Conservation (phyloP, 2,113 vertebrate genomes). For the Pleuronectes platessa region DNA sequence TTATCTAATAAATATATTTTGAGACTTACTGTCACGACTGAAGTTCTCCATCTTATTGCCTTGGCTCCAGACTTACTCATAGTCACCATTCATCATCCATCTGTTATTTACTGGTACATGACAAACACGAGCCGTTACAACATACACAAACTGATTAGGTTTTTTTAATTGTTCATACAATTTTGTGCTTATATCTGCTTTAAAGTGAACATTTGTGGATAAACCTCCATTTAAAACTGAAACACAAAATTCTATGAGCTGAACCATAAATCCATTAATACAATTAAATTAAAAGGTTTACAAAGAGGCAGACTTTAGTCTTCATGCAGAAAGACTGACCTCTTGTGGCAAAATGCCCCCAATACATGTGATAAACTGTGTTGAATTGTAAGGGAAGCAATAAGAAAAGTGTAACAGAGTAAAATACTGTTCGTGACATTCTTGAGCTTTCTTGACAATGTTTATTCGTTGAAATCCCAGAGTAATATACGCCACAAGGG, state of each 20-base stretch:
- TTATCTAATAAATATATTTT: neutral
- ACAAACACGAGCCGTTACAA: neutral
- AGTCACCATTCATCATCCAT: conserved; percentile 30
- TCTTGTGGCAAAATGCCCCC: conserved; percentile 35
- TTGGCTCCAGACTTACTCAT: conserved; percentile 45
- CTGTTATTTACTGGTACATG: neutral
- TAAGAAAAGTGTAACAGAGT: too few relatives aligned
- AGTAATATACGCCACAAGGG: neutral
- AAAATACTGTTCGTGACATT: conserved; percentile 22
- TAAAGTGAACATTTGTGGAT: neutral
- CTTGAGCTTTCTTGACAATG: conserved; percentile 7
- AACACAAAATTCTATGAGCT: neutral
- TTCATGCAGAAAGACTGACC: conserved; percentile 31
- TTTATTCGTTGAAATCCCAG: too few relatives aligned
- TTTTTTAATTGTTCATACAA: neutral
- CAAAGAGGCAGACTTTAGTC: neutral
- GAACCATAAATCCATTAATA: neutral
- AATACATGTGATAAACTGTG: neutral
- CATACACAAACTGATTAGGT: too few relatives aligned
- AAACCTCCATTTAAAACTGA: neutral
- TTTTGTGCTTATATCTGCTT: neutral
- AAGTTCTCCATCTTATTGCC: conserved; percentile 33
- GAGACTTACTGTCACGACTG: neutral
- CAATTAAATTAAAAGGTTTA: neutral
- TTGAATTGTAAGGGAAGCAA: neutral